Conservation (phyloP, 30 jellyfish, hydroid and myxozoan genomes). For the Aurelia sp. region DNA sequence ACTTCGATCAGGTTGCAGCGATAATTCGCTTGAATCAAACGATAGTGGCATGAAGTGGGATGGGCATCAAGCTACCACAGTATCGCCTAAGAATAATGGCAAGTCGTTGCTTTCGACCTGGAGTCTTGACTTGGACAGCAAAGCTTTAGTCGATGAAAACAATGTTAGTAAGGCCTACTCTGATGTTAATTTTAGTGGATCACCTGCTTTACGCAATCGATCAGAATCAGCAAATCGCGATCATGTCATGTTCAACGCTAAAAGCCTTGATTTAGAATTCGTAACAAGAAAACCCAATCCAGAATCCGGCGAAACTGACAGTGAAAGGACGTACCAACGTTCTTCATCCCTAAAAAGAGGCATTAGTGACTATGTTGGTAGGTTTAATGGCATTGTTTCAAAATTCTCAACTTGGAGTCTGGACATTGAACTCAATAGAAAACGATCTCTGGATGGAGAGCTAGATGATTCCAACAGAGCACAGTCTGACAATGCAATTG, state of each 20-base stretch:
- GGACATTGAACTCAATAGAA: slow-evolving; percentile 52
- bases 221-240: slow-evolving; percentile 11
- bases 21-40: slow-evolving; percentile 11
- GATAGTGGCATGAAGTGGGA: slow-evolving; percentile 54
- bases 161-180: slow-evolving; percentile 56
- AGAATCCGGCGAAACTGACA: neutral
- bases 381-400: slow-evolving; percentile 61
- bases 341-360: slow-evolving; percentile 41
- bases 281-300: slow-evolving; percentile 18
- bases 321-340: slow-evolving; percentile 16
- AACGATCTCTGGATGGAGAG: slow-evolving; percentile 41
- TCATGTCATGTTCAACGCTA: slow-evolving; percentile 58
- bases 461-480: slow-evolving; percentile 49
- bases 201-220: slow-evolving; percentile 33
- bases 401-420: slow-evolving; percentile 75
- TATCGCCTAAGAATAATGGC: neutral
- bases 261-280: slow-evolving; percentile 61
- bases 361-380: slow-evolving; percentile 54
- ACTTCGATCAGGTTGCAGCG: slow-evolving; percentile 58
- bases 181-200: slow-evolving; percentile 51
- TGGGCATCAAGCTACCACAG: slow-evolving; percentile 13
- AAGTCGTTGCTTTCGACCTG: slow-evolving; percentile 49
- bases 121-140: slow-evolving; percentile 59
- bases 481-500: slow-evolving; percentile 48
- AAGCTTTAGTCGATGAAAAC: slow-evolving; percentile 2